Evolutionary conservation across 2,888 invertebrate species (phyloP), one percentile per base, ranked within the genome.

Genomic region (Patella ulyssiponensis): DNA sequence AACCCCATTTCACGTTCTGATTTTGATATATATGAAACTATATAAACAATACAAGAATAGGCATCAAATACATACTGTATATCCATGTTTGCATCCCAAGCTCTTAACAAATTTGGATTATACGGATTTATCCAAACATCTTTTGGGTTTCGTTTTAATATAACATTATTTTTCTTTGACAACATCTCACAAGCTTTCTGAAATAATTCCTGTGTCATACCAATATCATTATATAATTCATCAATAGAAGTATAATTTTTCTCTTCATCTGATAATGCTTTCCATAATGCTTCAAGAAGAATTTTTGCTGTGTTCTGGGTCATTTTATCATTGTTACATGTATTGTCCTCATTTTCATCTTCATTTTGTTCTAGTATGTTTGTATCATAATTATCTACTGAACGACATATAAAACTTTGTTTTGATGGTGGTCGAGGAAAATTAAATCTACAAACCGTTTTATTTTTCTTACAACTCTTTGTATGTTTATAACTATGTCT

Each of bases 11-110:
- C 78, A 51, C 54, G 70, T 70, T 80, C 81, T 54, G 80, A 76
- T 77, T 86, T 85, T 9, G 82, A 81, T 23, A 85, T 83, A 74
- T 84, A 83, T 9, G 83, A 81, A 0, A 84, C 79, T 64, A 85
- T 84, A 44, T 84, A 85, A 12, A 81, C 75, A 20, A 83, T 81
- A 80, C 85, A 85, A 17, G 77, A 75, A 71, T 77, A 82, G 14
- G 79, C 77, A 71, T 80, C 78, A 27, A 77, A 69, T 17, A 80
- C 76, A 73, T 71, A 79, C 58, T 81, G 81, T 17, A 79, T 75
- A 54, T 81, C 76, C 69, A 81, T 73, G 44, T 80, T 80, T 15
- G 74, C 76, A 27, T 79, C 75, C 75, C 79, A 80, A 20, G 71
- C 76, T 69, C 56, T 52, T 11, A 80, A 71, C 53, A 82, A 44